These are phyloP conservation scores for Epirrita christyi DNA, from an alignment of 2,888 invertebrate genomes.

Conservation along the genomic window DNA sequence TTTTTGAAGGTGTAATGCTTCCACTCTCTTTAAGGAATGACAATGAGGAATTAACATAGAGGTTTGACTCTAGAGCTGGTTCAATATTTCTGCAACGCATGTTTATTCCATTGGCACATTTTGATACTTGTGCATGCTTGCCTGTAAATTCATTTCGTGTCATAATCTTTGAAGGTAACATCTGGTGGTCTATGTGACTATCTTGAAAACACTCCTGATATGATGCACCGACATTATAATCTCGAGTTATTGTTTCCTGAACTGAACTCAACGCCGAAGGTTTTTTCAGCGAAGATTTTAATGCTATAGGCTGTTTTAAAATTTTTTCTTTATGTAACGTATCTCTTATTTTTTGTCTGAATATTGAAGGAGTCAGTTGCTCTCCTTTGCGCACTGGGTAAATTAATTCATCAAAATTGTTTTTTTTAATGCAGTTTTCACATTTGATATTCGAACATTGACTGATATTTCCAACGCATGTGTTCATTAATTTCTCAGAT, in stretches of 20 bases:
- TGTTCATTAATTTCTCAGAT: too few species aligned
- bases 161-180: neutral
- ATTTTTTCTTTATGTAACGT: constrained; percentile 16
- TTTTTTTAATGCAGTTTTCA: constrained; percentile 7
- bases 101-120: constrained; percentile 12
- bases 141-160: constrained; percentile 6
- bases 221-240: neutral
- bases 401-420: constrained; percentile 13
- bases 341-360: constrained; percentile 16
- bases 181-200: constrained; percentile 1
- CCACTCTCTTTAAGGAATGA: constrained; percentile 24
- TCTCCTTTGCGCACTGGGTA: constrained; percentile 28
- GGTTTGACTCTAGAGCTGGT: constrained; percentile 16
- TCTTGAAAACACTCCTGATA: constrained; percentile 2
- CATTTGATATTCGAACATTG: constrained; percentile 10
- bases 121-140: constrained; percentile 4
- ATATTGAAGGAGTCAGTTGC: constrained; percentile 18
- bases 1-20: constrained; percentile 3
- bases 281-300: constrained; percentile 4
- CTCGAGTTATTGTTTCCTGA: neutral
- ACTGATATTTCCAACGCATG: constrained; percentile 13
- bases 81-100: neutral
- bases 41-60: constrained; percentile 30
- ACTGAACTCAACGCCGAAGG: constrained; percentile 3
- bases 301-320: constrained; percentile 6